These are phyloP conservation scores for Cervus canadensis DNA, from an alignment of 2,113 vertebrate species.

Conservation along the genomic window DNA sequence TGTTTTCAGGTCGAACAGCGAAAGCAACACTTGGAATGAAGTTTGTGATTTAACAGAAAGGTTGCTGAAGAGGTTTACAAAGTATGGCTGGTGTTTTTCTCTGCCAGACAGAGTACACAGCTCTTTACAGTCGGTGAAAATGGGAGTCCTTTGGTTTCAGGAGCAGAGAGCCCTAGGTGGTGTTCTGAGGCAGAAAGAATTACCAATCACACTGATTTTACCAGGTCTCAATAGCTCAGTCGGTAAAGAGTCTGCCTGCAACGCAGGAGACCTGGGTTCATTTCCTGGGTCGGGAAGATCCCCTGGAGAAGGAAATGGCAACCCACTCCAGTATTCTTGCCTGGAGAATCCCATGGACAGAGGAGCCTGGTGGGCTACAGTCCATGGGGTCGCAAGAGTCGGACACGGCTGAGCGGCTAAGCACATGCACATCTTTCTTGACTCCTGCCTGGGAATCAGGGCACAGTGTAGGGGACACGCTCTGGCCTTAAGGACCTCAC, in stretches of 20 bases:
- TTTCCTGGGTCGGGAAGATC: not conserved
- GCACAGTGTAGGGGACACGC: not conserved
- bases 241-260: not conserved
- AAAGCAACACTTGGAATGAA: constrained; percentile 90
- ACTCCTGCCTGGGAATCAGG: not conserved
- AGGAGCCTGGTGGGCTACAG: not conserved
- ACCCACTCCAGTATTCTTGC: not conserved
- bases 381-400: not conserved
- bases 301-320: not conserved
- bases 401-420: rapidly evolving
- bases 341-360: not conserved
- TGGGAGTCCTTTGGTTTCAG: not conserved
- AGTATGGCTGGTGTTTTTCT: constrained; percentile 77
- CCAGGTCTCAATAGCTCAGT: not conserved
- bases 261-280: rapidly evolving
- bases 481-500: not conserved
- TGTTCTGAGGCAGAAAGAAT: not conserved
- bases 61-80: constrained; percentile 91
- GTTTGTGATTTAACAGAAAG: constrained; percentile 90
- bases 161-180: not conserved
- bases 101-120: not conserved
- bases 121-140: not conserved
- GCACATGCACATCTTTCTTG: not conserved
- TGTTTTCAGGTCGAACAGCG: constrained; percentile 88
- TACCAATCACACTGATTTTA: not conserved